Base-by-base conservation (phyloP, 2,113 vertebrate species). In the Morone chrysops region DNA sequence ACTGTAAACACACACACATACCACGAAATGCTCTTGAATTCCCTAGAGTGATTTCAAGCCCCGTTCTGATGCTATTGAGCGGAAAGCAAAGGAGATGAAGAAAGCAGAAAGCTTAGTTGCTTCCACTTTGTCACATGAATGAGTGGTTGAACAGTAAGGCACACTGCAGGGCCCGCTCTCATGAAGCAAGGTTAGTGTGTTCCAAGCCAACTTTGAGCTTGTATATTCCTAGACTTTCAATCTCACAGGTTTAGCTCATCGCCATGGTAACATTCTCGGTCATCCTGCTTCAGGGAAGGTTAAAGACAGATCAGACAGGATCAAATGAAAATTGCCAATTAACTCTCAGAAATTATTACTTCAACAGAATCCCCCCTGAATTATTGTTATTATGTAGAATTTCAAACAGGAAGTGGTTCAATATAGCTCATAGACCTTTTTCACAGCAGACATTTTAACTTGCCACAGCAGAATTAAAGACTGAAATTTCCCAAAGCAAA, bases 81-180 rank as follows among this genome's bases (percentile, higher is more conserved):
- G 65, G 70, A 82, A 84, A 78, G 62, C 40, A 80, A 78, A 78
- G 62, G 75, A 68, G 60, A 69, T 2, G 48, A 51, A 68, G 25
- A 70, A 70, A 81, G 63, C 48, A 47, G 9, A 70, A 47, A 48
- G 68, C 67, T 74, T 7, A 1, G 43, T 85, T 81, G 62, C 78
- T 36, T 84, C 63, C 79, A 47, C 75, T 80, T 66, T 82, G 78
- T 78, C 75, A 71, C 74, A 85, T 77, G 83, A 78, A 77, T 62
- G 60, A 80, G 25, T n/a, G 47, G 43, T 20, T 71, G 61, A 86
- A 80, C 50, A 72, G 50, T 69, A 11, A 78, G 41, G 9, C 41
- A 4, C 51, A 51, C 51, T 16, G 43, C 59, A 59, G 82, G 38
- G 53, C 13, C 45, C 5, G 7, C 56, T 76, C 47, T 67, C 73